Evolutionary conservation across 2,113 vertebrate species (phyloP).

Genomic region (Cyanistes caeruleus): DNA sequence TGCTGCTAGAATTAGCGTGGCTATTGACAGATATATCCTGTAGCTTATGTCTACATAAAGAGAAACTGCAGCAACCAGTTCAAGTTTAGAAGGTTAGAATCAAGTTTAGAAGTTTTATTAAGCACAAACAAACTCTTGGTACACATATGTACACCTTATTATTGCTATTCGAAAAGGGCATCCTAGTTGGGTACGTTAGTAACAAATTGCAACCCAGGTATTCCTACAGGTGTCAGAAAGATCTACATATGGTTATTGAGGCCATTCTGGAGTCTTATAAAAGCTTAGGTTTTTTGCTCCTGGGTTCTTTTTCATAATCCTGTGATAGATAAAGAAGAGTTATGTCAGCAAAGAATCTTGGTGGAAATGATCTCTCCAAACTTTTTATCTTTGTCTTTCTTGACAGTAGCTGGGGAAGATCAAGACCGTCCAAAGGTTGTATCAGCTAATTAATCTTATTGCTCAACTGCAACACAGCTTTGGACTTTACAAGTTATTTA

Average conservation of each 20-base stretch:
- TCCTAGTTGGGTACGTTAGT: background rate
- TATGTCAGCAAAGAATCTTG: background rate
- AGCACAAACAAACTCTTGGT: background rate
- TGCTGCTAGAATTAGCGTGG: fast-evolving
- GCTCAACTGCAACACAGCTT: background rate
- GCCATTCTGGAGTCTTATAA: background rate
- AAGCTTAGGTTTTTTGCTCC: fast-evolving
- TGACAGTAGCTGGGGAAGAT: background rate
- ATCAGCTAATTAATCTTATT: background rate
- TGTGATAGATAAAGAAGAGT: too few species aligned
- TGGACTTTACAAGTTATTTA: background rate
- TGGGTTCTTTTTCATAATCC: background rate
- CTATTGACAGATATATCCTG: background rate
- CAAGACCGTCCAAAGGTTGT: fast-evolving
- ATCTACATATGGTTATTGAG: background rate
- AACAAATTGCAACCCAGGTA: background rate
- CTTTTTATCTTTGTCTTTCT: background rate
- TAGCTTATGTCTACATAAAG: background rate
- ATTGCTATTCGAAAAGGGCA: background rate
- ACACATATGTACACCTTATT: background rate
- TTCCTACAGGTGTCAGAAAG: background rate
- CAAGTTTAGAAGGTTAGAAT: background rate
- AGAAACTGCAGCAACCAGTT: background rate
- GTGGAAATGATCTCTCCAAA: background rate
- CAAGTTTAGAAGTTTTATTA: background rate